Evolutionary conservation across 2,888 invertebrate species (phyloP), one percentile per base, ranked within the genome.

Genomic region (Sepioteuthis lessoniana): DNA sequence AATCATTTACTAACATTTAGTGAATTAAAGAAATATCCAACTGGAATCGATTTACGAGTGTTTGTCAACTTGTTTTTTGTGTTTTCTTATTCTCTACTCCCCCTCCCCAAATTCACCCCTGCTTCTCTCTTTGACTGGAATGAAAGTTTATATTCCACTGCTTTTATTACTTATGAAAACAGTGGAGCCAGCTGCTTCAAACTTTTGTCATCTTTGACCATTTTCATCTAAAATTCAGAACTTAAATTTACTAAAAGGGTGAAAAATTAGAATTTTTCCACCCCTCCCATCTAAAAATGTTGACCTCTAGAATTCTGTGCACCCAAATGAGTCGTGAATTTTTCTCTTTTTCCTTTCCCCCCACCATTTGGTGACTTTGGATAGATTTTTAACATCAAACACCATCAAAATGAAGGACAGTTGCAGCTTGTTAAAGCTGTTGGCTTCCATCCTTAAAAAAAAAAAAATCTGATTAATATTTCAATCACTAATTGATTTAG

Each of bases 231-330:
- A 10, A n/a, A 76, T n/a, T 76, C 10, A 76, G n/a, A n/a, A 76
- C 7, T 8, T 31, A 76, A n/a, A 76, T 31, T 60, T 31, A n/a
- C 0, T 0, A 8, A n/a, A n/a, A n/a, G 10, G 10, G 7, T n/a
- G 76, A 31, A n/a, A n/a, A n/a, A 60, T 5, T 5, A 60, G 13
- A 8, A 8, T n/a, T 10, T n/a, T 5, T n/a, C 13, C 19, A 1
- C 19, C 0, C 19, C 19, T n/a, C 31, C 19, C n/a, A 2, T 31
- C 2, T 31, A 10, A 5, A 55, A 55, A 76, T 76, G 76, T 76
- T 76, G 76, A 76, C 76, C 76, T 76, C 76, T 76, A 76, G 76
- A n/a, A 76, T 76, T 76, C 76, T 76, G n/a, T 76, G 76, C 76
- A 76, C 76, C 31, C 13, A n/a, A 76, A 4, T 76, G 76, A 76